phyloP scores from a whole-genome alignment of 1,140 invertebrate genomes.

The Heliothis virescens region DNA sequence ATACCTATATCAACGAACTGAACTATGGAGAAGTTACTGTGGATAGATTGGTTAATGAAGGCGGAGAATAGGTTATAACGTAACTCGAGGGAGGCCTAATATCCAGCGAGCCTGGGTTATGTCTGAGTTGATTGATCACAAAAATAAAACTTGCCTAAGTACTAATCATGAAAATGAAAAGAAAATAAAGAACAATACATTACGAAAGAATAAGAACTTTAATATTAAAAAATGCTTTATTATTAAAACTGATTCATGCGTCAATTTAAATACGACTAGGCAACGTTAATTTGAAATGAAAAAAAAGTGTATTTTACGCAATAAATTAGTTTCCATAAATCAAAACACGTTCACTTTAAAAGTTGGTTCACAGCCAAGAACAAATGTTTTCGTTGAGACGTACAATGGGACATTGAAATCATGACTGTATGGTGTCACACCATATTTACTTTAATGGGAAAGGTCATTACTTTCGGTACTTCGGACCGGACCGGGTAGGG shows the following conservation, averaged over 20 bases:
- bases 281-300: slow-evolving; percentile 15
- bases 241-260: background rate
- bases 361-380: slow-evolving; percentile 41
- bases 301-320: slow-evolving; percentile 19
- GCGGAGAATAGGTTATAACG: too few relatives aligned
- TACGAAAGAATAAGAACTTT: too few relatives aligned
- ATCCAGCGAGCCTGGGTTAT: too few relatives aligned
- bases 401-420: slow-evolving; percentile 45
- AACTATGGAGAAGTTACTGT: too few relatives aligned
- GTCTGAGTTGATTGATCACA: too few relatives aligned
- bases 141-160: too few relatives aligned
- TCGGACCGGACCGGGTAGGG: slow-evolving; percentile 16
- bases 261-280: slow-evolving; percentile 25
- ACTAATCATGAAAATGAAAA: too few relatives aligned
- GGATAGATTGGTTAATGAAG: too few relatives aligned
- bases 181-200: too few relatives aligned
- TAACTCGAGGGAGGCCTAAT: too few relatives aligned
- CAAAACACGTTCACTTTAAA: slow-evolving; percentile 31
- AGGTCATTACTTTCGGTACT: slow-evolving; percentile 39
- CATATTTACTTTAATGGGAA: slow-evolving; percentile 46
- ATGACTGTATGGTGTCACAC: slow-evolving; percentile 45
- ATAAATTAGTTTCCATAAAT: slow-evolving; percentile 39
- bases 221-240: background rate
- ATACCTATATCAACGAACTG: too few relatives aligned
- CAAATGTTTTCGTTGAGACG: slow-evolving; percentile 31